Evolutionary conservation across 1,140 invertebrate species (phyloP).

Genomic region (Brachionus calyciflorus): DNA sequence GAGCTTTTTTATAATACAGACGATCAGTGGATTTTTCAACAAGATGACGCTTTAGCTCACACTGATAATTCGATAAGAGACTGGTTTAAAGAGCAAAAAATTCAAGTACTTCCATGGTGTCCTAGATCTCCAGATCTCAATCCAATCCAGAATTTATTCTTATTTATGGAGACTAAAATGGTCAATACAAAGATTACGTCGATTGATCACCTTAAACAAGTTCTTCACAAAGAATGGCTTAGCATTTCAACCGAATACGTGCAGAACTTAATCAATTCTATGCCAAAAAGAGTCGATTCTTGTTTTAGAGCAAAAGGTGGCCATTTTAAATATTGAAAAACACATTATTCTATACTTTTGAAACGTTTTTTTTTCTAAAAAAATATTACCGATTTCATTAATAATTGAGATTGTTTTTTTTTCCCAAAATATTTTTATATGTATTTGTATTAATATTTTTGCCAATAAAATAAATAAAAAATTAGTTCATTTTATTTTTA

Average conservation of each 20-base stretch:
- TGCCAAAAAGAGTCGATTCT: background rate
- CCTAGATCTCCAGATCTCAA: slow-evolving; percentile 38
- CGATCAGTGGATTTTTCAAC: slow-evolving; percentile 38
- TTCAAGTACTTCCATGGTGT: slow-evolving; percentile 4
- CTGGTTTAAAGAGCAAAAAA: slow-evolving; percentile 33
- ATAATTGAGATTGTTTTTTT: too few relatives aligned
- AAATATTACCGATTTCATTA: too few relatives aligned
- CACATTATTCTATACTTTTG: background rate
- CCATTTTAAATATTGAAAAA: background rate
- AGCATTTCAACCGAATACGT: too few relatives aligned
- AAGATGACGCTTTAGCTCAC: slow-evolving; percentile 35
- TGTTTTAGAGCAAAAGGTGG: background rate
- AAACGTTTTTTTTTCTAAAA: background rate
- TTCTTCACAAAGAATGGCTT: too few relatives aligned
- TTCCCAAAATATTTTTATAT: too few relatives aligned
- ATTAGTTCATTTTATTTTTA: too few relatives aligned
- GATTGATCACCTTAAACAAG: too few relatives aligned
- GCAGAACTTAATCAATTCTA: background rate
- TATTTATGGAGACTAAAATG: too few relatives aligned
- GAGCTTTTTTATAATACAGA: background rate
- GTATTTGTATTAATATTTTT: too few relatives aligned
- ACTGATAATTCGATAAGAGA: background rate
- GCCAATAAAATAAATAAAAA: too few relatives aligned
- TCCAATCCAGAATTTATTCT: slow-evolving; percentile 38
- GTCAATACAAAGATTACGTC: too few relatives aligned